phyloP scores from a whole-genome alignment of 2,797 vertebrate genomes.

The Uromys caudimaculatus region DNA sequence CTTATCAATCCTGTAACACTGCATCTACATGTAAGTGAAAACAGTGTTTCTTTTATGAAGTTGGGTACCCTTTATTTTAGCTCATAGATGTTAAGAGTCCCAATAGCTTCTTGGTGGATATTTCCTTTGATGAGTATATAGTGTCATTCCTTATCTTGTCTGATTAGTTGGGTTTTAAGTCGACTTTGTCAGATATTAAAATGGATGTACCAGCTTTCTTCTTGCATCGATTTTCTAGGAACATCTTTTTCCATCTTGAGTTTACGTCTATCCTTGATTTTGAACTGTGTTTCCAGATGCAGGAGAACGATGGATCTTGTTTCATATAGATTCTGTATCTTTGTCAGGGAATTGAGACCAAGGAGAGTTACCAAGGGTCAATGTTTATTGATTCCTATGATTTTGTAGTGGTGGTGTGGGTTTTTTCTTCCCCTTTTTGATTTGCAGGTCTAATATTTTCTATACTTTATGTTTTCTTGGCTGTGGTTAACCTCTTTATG shows the following conservation, averaged over 20 bases:
- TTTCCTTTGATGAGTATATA: neutral
- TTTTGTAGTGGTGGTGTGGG: neutral
- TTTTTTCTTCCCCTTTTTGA: neutral
- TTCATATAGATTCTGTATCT: neutral
- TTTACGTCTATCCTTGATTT: neutral
- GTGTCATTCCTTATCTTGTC: no score
- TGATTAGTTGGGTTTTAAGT: no score
- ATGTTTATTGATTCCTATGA: neutral
- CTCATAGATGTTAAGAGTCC: neutral
- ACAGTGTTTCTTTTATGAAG: neutral
- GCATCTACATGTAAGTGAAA: neutral
- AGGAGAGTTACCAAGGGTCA: neutral
- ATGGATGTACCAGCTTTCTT: neutral
- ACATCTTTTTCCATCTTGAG: neutral
- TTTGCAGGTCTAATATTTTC: neutral
- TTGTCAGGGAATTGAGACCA: neutral
- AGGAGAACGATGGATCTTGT: neutral
- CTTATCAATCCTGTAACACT: neutral
- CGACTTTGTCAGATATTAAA: no score
- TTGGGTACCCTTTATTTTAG: neutral
- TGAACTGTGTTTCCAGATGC: neutral
- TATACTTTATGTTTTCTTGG: neutral
- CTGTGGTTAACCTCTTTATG: neutral
- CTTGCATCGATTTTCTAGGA: neutral
- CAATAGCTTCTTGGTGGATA: neutral